These are phyloP conservation scores for Campoplex capitator DNA, from an alignment of 2,888 invertebrate genomes.

Conservation along the genomic window DNA sequence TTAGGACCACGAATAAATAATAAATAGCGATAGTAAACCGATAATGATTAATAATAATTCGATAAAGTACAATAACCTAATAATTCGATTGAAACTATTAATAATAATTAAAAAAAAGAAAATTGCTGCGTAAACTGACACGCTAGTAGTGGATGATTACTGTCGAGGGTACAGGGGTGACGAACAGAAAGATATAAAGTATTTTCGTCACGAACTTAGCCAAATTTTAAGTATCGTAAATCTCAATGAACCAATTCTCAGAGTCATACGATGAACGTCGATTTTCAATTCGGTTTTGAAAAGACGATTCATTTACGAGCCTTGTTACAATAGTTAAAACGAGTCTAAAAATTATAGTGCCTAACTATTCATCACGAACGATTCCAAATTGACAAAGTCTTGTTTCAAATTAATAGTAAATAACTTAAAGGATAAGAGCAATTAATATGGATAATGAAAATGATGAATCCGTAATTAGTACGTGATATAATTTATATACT, in stretches of 20 bases:
- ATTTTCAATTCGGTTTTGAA: slow-evolving; percentile 39
- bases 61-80: slow-evolving; percentile 59
- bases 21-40: slow-evolving; percentile 64
- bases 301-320: slow-evolving; percentile 42
- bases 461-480: slow-evolving; percentile 33
- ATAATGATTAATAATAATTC: slow-evolving; percentile 55
- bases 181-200: slow-evolving; percentile 26
- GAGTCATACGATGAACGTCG: background rate
- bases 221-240: slow-evolving; percentile 44
- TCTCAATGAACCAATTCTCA: background rate
- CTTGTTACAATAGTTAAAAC: slow-evolving; percentile 45
- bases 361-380: slow-evolving; percentile 38
- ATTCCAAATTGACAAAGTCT: slow-evolving; percentile 38
- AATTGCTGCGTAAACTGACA: slow-evolving; percentile 34
- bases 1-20: slow-evolving; percentile 70
- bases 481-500: slow-evolving; percentile 41
- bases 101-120: slow-evolving; percentile 59
- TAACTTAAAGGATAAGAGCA: slow-evolving; percentile 23
- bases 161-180: slow-evolving; percentile 35
- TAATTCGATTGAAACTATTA: slow-evolving; percentile 60
- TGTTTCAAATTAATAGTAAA: slow-evolving; percentile 33
- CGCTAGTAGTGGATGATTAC: slow-evolving; percentile 22
- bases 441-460: slow-evolving; percentile 55
- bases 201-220: slow-evolving; percentile 38
- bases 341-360: slow-evolving; percentile 38